A percentile compares a stretch with the other conserved stretches of the same genome.
Evolutionary conservation across 2,797 vertebrate genomes (phyloP).

Genomic region (Clarias pachynema): DNA sequence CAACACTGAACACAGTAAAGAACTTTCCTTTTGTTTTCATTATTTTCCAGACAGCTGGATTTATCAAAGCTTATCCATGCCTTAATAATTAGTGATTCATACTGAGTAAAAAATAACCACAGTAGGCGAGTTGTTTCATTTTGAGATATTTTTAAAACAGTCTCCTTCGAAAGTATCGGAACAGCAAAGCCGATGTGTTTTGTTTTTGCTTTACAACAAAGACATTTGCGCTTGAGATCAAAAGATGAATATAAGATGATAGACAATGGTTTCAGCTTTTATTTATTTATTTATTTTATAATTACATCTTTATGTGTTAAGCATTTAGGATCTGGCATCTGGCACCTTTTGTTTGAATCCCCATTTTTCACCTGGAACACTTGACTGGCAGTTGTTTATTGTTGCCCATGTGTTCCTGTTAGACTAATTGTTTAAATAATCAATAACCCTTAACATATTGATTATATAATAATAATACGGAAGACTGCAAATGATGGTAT

Average conservation of each 20-base stretch:
- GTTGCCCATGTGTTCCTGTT: not conserved
- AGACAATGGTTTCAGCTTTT: too few relatives aligned
- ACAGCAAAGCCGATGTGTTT: too few relatives aligned
- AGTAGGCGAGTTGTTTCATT: not conserved
- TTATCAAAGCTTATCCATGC: not conserved
- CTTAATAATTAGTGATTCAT: constrained; percentile 5
- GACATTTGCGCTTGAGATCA: not conserved
- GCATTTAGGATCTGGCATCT: not conserved
- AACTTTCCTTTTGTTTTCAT: not conserved
- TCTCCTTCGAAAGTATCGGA: not conserved
- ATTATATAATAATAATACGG: too few relatives aligned
- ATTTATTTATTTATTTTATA: too few relatives aligned
- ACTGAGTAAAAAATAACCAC: not conserved
- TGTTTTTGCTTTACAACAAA: not conserved
- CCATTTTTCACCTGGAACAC: not conserved
- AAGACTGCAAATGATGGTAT: not conserved
- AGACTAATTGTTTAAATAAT: not conserved
- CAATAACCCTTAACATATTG: not conserved
- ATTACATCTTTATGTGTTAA: too few relatives aligned
- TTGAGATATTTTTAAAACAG: not conserved
- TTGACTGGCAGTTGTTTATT: not conserved
- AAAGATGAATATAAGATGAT: not conserved
- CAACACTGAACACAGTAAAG: not conserved
- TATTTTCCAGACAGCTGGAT: constrained; percentile 6
- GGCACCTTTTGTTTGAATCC: not conserved